Conservation (phyloP, 2,797 vertebrate species). For the Hippoglossus hippoglossus region DNA sequence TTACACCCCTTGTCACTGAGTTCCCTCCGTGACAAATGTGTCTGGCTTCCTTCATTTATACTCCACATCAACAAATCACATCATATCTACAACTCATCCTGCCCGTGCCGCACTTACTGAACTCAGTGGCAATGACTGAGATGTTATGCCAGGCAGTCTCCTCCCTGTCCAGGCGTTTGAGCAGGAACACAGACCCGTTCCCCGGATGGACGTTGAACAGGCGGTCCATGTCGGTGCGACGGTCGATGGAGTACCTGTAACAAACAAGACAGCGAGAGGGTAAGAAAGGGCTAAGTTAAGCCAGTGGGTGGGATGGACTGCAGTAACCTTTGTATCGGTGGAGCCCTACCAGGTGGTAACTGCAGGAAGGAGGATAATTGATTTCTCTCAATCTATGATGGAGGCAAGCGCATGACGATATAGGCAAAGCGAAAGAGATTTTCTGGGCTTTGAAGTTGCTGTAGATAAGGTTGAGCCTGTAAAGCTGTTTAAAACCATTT, state of each 20-base stretch:
- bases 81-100: not conserved
- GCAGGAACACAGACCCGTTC: conserved; percentile 94
- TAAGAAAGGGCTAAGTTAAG: conserved; percentile 4
- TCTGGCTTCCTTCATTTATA: conserved; percentile 3
- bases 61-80: conserved; percentile 23
- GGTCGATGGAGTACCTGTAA: conserved; percentile 94
- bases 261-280: not conserved
- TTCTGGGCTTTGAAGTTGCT: no score
- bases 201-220: conserved; percentile 92
- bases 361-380: not conserved
- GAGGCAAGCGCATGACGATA: no score
- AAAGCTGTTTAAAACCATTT: no score
- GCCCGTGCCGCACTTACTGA: conserved; percentile 87
- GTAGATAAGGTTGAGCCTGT: no score
- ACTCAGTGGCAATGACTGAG: conserved; percentile 93
- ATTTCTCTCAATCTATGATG: not conserved
- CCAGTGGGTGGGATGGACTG: not conserved
- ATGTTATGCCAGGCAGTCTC: conserved; percentile 93
- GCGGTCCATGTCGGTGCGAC: conserved; percentile 93
- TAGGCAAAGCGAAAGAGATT: no score
- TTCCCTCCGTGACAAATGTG: conserved; percentile 2
- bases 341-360: not conserved
- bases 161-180: conserved; percentile 92
- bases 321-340: not conserved
- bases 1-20: not conserved